phyloP scores from a whole-genome alignment of 2,888 invertebrate species.

The Mamestra brassicae region DNA sequence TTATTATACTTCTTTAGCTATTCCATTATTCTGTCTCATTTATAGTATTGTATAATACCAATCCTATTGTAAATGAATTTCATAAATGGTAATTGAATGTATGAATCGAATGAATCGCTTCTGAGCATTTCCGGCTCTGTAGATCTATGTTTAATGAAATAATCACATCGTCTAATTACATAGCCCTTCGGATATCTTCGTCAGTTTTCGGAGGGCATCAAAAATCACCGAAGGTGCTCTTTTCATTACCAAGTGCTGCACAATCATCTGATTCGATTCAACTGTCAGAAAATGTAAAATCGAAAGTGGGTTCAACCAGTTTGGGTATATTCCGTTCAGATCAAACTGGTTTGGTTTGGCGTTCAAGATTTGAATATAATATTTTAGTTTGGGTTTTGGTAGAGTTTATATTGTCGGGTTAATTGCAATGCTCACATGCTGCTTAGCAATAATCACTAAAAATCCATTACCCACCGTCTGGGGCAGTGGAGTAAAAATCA shows the following conservation, averaged over 20 bases:
- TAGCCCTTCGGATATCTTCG: conserved; percentile 1
- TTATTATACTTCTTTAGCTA: no score
- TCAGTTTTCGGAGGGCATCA: neutral
- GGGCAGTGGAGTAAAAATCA: no score
- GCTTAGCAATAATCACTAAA: neutral
- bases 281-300: conserved; percentile 25
- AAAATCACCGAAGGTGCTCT: neutral
- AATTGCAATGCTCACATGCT: neutral
- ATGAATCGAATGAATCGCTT: neutral
- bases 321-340: conserved; percentile 18
- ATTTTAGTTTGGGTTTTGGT: conserved; percentile 1
- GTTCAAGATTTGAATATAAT: conserved; percentile 1
- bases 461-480: no score
- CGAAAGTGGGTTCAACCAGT: conserved; percentile 48
- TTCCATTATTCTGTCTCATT: no score
- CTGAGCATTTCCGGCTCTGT: neutral
- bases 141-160: neutral
- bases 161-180: no score
- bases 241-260: neutral
- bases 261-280: conserved; percentile 15
- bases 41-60: no score
- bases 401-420: neutral
- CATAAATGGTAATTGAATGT: no score
- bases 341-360: conserved; percentile 34
- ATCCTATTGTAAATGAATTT: neutral